Evolutionary conservation across 2,797 vertebrate species (phyloP), one percentile per base, ranked within the genome.

Genomic region (Phoebastria nigripes): DNA sequence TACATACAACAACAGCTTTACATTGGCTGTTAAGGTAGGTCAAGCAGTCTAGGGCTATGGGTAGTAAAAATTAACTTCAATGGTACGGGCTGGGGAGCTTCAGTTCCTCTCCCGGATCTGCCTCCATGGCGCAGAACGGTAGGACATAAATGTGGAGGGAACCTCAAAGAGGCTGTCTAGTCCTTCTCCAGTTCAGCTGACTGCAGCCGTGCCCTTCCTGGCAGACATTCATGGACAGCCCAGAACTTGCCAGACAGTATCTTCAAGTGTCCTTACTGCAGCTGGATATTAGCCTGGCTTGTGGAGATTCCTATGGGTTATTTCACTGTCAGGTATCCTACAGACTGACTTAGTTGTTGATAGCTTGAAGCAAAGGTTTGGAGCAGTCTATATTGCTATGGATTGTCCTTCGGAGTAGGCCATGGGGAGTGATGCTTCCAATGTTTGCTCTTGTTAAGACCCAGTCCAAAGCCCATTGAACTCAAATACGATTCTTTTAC

Each of bases 91-190:
- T 41, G 26, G n/a, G 44, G 70, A 77, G 55, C 33, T 28, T 72
- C 61, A 37, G 17, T 22, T 66, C n/a, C 35, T 73, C 25, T 49
- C 12, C 59, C 51, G 58, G 16, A n/a, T 61, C 55, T 56, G 46
- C 20, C 62, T 67, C 35, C 15, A 6, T 42, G 20, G 15, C 3
- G 0, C 42, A 59, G 63, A 82, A 33, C 1, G 0, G 12, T 2
- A 17, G 56, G 73, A 31, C 26, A 3, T 3, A 11, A 73, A 65
- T 1, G 17, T 18, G 44, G 51, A 80, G 63, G 59, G 37, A 44
- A 22, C 25, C 16, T 22, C 33, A 2, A 12, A 14, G 59, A 54
- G 52, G 47, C 67, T 73, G 29, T 59, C 47, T 8, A 16, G 25
- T 44, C 31, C 49, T 56, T 37, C 15, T 54, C 42, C 22, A 2